Evolutionary conservation across 30 jellyfish, hydroid and myxozoan genomes (phyloP).

Genomic region (Catostylus mosaicus): DNA sequence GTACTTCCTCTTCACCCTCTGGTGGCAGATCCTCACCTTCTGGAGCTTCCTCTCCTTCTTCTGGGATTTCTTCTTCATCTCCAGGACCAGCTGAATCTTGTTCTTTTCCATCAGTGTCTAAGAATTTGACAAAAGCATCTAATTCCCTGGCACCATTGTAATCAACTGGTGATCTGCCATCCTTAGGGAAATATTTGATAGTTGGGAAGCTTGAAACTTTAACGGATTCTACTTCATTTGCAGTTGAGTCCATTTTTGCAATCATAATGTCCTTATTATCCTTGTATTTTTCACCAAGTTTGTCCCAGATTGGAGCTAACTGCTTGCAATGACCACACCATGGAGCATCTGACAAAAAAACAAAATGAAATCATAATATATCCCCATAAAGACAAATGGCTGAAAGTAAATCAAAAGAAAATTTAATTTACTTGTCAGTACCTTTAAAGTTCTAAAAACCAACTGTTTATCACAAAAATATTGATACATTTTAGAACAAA

Average conservation of each 20-base stretch:
- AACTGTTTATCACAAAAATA: too few species aligned
- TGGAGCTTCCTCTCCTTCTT: conserved; percentile 68
- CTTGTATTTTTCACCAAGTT: conserved; percentile 92
- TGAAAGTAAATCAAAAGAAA: too few species aligned
- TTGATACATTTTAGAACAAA: too few species aligned
- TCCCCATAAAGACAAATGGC: too few species aligned
- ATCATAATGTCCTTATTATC: conserved; percentile 86
- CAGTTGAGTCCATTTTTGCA: conserved; percentile 99
- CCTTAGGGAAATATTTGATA: conserved; percentile 90
- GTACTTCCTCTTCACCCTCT: conserved; percentile 64
- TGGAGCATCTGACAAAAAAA: conserved; percentile 86
- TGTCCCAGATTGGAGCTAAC: conserved; percentile 98
- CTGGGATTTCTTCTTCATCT: conserved; percentile 76
- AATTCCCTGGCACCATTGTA: conserved; percentile 99
- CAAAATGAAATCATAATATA: too few species aligned
- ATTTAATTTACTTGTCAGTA: too few species aligned
- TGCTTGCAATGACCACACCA: conserved; percentile 99
- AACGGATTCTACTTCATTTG: conserved; percentile 96
- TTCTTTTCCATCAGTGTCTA: conserved; percentile 97
- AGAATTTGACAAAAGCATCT: conserved; percentile 86
- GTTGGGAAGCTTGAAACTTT: conserved; percentile 98
- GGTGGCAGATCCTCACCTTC: conserved; percentile 70
- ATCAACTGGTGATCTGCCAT: conserved; percentile 86
- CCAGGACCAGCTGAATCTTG: conserved; percentile 51
- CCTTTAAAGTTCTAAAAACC: too few species aligned